Evolutionary conservation across 1,140 invertebrate species (phyloP), one percentile per base, ranked within the genome.

Genomic region (Adelges cooleyi): DNA sequence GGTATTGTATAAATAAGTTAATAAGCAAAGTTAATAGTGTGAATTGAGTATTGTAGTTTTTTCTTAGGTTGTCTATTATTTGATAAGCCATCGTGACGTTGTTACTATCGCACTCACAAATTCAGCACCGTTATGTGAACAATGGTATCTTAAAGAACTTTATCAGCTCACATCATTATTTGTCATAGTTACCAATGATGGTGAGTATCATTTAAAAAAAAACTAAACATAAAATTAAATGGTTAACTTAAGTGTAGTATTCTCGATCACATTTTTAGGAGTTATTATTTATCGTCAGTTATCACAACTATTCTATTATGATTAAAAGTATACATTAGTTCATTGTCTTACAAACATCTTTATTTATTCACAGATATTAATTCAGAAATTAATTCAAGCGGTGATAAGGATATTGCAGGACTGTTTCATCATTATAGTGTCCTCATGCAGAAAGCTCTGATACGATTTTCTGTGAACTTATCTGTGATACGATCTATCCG

Each of bases 71-170:
- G 56, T 62, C n/a, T 62, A 62, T 33, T 62, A 62, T 33, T 18
- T 62, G 9, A 62, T 62, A n/a, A 62, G 56, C 46, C 56, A 62
- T 62, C 56, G 56, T 6, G 56, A 62, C 4, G 44, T 42, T 1
- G 40, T 62, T 3, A 62, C 56, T 3, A 62, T 62, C 46, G 56
- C 56, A 3, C 56, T 62, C 46, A 62, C 56, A 29, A 62, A 62
- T 48, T 44, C 56, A 20, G 56, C 56, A 33, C 56, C 56, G 9
- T 48, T 62, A 33, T 62, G 56, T 62, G 56, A 62, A n/a, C 56
- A 62, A 29, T 62, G 56, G 56, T 62, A 62, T 33, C 56, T 62
- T 46, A 62, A 62, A 48, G 56, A 62, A 62, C n/a, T 62, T 22
- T 20, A 33, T 48, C 56, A 62, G 22, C 38, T 62, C 44, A 62